Conservation (phyloP, 2,113 vertebrate species). For the Azemiops feae region DNA sequence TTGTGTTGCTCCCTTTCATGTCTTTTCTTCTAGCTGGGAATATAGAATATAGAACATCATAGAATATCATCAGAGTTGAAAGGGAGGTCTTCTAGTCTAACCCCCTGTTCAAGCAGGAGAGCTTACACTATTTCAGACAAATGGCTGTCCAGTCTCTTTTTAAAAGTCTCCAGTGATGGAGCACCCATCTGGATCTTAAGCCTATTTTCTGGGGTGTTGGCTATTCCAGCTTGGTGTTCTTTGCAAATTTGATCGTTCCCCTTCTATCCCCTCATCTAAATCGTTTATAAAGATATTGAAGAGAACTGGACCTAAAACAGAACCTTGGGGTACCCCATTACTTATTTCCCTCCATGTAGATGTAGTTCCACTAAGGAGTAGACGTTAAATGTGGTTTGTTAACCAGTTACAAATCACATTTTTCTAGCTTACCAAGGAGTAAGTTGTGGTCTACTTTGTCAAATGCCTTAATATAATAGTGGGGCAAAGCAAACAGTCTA, state of each 20-base stretch:
- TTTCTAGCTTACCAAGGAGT: not conserved
- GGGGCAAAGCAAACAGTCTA: not conserved
- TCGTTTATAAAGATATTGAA: not conserved
- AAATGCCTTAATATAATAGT: not conserved
- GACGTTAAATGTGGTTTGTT: not conserved
- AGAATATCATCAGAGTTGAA: not conserved
- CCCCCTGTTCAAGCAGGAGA: not conserved
- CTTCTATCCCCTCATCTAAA: not conserved
- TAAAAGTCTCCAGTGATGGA: not conserved
- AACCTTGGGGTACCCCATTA: not conserved
- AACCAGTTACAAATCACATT: not conserved
- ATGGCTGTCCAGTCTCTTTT: not conserved
- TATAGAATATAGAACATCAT: not conserved
- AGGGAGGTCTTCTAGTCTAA: not conserved
- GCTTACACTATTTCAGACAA: not conserved
- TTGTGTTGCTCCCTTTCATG: not conserved
- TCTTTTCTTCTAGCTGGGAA: not conserved
- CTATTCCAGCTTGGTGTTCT: not conserved
- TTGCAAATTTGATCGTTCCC: not conserved
- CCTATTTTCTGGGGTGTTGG: not conserved
- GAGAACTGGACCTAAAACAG: not conserved
- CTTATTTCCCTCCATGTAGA: too few species aligned
- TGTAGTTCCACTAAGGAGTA: not conserved
- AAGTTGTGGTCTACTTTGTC: not conserved
- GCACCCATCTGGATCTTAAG: not conserved